Evolutionary conservation across 2,113 vertebrate species (phyloP).

Genomic region (Casuarius casuarius): DNA sequence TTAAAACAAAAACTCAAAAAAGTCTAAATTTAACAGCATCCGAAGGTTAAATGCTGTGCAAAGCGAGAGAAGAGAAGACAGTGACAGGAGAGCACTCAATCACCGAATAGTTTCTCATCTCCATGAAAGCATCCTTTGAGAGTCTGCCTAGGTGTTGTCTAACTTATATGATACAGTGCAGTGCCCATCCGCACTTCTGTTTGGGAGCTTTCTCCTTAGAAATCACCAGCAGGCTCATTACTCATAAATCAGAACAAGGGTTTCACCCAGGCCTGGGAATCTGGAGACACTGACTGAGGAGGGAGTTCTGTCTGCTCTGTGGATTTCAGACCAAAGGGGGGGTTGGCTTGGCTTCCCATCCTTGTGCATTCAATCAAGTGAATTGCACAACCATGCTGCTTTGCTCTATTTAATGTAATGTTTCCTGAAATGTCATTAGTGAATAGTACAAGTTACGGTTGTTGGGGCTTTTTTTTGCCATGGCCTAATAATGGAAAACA

Average conservation of each 20-base stretch:
- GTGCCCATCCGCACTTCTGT: slow-evolving; percentile 52
- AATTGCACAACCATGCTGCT: slow-evolving; percentile 2
- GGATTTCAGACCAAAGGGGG: neutral
- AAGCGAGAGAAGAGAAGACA: neutral
- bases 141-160: slow-evolving; percentile 60
- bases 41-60: slow-evolving; percentile 22
- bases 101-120: neutral
- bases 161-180: slow-evolving; percentile 37
- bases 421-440: slow-evolving; percentile 36
- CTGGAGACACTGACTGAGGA: neutral
- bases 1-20: neutral
- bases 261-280: slow-evolving; percentile 45
- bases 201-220: slow-evolving; percentile 31
- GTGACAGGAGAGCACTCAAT: slow-evolving; percentile 35
- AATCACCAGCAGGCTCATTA: slow-evolving; percentile 47
- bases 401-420: neutral
- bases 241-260: slow-evolving; percentile 31
- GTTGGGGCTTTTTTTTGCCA: neutral
- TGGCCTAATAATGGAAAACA: neutral
- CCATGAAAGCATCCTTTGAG: slow-evolving; percentile 46
- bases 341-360: slow-evolving; percentile 22
- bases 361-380: slow-evolving; percentile 37
- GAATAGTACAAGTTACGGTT: neutral
- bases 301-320: slow-evolving; percentile 38
- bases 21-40: slow-evolving; percentile 2